A percentile compares a stretch with the other conserved stretches of the same genome.
These are phyloP conservation scores for Nematostella vectensis DNA, from an alignment of 92 coral and sea anemone species.

Conservation along the genomic window DNA sequence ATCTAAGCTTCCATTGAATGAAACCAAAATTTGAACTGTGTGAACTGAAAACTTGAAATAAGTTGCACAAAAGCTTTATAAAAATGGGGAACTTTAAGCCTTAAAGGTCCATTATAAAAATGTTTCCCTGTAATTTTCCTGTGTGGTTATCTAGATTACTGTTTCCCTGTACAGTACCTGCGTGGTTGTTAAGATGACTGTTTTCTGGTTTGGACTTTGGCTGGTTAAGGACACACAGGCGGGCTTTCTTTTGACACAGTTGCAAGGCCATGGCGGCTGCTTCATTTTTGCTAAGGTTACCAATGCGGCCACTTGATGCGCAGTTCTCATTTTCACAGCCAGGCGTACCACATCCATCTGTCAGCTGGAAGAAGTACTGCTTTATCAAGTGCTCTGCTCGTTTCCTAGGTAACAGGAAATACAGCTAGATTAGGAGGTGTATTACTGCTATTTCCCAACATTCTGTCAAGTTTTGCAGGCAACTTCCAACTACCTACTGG, in stretches of 20 bases:
- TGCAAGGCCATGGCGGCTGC: slow-evolving; percentile 85
- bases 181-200: slow-evolving; percentile 34
- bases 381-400: slow-evolving; percentile 70
- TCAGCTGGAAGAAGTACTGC: slow-evolving; percentile 82
- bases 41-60: too few species aligned
- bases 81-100: too few species aligned
- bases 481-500: too few species aligned
- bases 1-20: too few species aligned
- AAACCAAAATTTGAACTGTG: too few species aligned
- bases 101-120: too few species aligned
- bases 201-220: slow-evolving; percentile 12
- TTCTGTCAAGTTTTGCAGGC: not conserved
- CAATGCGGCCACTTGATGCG: slow-evolving; percentile 76
- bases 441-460: not conserved
- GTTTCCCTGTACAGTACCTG: too few species aligned
- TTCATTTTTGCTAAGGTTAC: slow-evolving; percentile 46
- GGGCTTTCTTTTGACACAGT: slow-evolving; percentile 76
- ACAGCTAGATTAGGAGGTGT: too few species aligned
- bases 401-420: slow-evolving; percentile 64
- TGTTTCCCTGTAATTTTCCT: too few species aligned
- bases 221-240: slow-evolving; percentile 52
- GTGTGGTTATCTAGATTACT: too few species aligned
- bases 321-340: slow-evolving; percentile 80
- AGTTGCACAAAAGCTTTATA: too few species aligned
- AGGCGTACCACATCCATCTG: slow-evolving; percentile 76